These are phyloP conservation scores for Yasuhikotakia modesta DNA, from an alignment of 2,797 vertebrate genomes.

Conservation along the genomic window DNA sequence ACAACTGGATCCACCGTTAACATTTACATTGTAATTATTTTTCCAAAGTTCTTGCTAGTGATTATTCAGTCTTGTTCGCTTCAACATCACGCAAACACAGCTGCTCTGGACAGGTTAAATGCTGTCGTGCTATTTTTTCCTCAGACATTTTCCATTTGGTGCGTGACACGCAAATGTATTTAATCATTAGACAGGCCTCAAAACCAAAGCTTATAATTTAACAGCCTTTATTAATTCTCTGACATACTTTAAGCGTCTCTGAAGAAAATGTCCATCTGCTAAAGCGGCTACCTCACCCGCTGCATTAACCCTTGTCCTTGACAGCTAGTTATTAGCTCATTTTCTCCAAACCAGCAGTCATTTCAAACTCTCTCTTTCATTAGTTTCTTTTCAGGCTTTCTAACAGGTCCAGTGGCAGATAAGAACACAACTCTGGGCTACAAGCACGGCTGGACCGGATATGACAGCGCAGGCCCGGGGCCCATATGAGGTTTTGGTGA, in stretches of 20 bases:
- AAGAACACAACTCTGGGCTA: constrained; percentile 16
- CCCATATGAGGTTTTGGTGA: constrained; percentile 7
- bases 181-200: constrained; percentile 36
- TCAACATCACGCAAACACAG: constrained; percentile 16
- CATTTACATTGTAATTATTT: constrained; percentile 3
- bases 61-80: constrained; percentile 23
- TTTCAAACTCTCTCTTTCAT: constrained; percentile 24
- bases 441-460: constrained; percentile 25
- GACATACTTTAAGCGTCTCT: constrained; percentile 38
- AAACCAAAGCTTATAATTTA: constrained; percentile 55
- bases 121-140: constrained; percentile 37
- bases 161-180: constrained; percentile 47
- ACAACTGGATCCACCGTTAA: constrained; percentile 10
- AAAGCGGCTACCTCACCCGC: constrained; percentile 28
- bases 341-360: constrained; percentile 20
- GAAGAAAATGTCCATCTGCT: constrained; percentile 48
- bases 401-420: constrained; percentile 9
- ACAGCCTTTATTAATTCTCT: constrained; percentile 25
- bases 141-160: constrained; percentile 36
- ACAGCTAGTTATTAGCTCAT: constrained; percentile 56
- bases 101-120: constrained; percentile 30
- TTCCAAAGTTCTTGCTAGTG: constrained; percentile 10
- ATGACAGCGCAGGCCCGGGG: background rate
- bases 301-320: constrained; percentile 52
- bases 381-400: constrained; percentile 32